Evolutionary conservation across 1,140 invertebrate genomes (phyloP), one percentile per base, ranked within the genome.

Genomic region (Polypedilum vanderplanki): DNA sequence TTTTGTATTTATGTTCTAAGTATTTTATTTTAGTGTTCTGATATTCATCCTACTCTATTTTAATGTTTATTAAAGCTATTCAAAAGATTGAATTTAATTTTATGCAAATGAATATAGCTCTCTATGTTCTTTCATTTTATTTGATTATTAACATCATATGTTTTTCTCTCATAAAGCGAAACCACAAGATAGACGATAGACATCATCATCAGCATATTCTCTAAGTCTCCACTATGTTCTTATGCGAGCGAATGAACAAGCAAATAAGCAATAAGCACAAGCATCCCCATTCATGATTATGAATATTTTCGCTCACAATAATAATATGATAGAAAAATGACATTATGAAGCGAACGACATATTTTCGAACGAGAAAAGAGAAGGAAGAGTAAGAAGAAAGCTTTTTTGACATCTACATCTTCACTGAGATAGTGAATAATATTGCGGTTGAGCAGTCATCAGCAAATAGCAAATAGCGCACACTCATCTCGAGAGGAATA

Each of bases 111-210:
- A 33, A 33, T 33, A 33, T 33, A 1, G 1, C 24, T 33, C 24
- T n/a, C n/a, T n/a, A n/a, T n/a, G n/a, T n/a, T n/a, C n/a, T n/a
- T n/a, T n/a, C n/a, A n/a, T n/a, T n/a, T n/a, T n/a, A 33, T 33
- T 33, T 5, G 24, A 46, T 46, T 46, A 46, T 46, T 57, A 57
- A 12, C 46, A 15, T 57, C 10, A 57, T 33, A 33, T 33, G 24
- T 33, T 33, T 33, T 33, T 33, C 24, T 33, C 24, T 1, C 24
- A 33, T 3, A 33, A n/a, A n/a, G n/a, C n/a, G n/a, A n/a, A 57
- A 57, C 46, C 46, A 57, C 24, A 57, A 57, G n/a, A 57, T 57
- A 15, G 46, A n/a, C n/a, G n/a, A 57, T 57, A 57, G 46, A 57
- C 12, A 57, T 57, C 46, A 57, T 12, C 46, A 57, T 57, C 46